phyloP scores from a whole-genome alignment of 2,888 invertebrate genomes.

The Dorcus parallelipipedus region DNA sequence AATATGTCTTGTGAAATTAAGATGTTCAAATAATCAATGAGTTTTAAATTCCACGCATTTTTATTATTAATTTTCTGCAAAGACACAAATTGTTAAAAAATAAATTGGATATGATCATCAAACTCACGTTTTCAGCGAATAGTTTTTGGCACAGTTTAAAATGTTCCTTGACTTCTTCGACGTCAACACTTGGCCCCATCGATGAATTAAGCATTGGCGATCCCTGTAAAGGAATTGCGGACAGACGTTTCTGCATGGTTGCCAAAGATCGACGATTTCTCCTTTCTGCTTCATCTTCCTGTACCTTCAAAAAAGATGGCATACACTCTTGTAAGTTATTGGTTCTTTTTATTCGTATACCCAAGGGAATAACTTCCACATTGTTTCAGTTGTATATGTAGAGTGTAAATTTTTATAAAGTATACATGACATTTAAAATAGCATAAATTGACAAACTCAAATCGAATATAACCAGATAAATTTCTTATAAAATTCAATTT shows the following conservation, averaged over 20 bases:
- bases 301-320: neutral
- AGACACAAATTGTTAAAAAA: neutral
- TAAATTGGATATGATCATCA: neutral
- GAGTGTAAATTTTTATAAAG: too few species aligned
- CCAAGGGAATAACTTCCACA: too few species aligned
- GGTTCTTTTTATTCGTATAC: too few species aligned
- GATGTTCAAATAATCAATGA: slow-evolving; percentile 11
- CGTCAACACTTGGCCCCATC: neutral
- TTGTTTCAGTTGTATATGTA: too few species aligned
- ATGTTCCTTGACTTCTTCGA: slow-evolving; percentile 6
- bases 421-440: too few species aligned
- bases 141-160: slow-evolving; percentile 8
- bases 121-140: slow-evolving; percentile 10
- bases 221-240: neutral
- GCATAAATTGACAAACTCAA: too few species aligned
- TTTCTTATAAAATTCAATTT: too few species aligned
- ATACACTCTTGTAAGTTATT: too few species aligned
- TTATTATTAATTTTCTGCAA: slow-evolving; percentile 16
- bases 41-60: slow-evolving; percentile 14
- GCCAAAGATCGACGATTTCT: neutral
- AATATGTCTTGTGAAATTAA: slow-evolving; percentile 3
- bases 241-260: neutral
- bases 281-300: neutral
- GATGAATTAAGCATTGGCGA: neutral
- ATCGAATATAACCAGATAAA: too few species aligned